A percentile compares a stretch with the other conserved stretches of the same genome.
phyloP scores from a whole-genome alignment of 2,797 vertebrate genomes.

The Hylomyscus alleni region DNA sequence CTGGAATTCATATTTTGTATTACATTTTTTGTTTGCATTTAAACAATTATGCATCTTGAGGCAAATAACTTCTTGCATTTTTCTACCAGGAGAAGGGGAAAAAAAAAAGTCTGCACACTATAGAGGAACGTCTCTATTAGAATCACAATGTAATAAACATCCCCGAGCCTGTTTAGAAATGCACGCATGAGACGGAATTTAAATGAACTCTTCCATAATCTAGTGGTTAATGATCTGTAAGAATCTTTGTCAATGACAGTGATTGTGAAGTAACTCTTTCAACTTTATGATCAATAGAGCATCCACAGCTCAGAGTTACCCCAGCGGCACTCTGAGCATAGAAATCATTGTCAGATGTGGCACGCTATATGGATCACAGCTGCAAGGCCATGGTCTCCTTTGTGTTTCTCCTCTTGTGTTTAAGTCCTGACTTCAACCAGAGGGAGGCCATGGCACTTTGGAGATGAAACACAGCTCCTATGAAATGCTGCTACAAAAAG shows the following conservation, averaged over 20 bases:
- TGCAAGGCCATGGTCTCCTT: slow-evolving; percentile 60
- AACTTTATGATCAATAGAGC: slow-evolving; percentile 87
- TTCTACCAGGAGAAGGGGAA: slow-evolving; percentile 80
- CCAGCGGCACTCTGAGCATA: slow-evolving; percentile 66
- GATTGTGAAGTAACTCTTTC: slow-evolving; percentile 87
- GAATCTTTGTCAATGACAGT: slow-evolving; percentile 88
- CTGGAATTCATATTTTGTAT: slow-evolving; percentile 80
- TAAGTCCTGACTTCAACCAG: slow-evolving; percentile 66
- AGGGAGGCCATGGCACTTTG: slow-evolving; percentile 64
- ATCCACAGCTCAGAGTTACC: slow-evolving; percentile 59
- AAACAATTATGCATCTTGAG: slow-evolving; percentile 84
- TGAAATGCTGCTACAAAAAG: slow-evolving; percentile 75
- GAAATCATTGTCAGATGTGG: slow-evolving; percentile 70
- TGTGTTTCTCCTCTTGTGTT: slow-evolving; percentile 43
- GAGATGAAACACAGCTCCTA: slow-evolving; percentile 75
- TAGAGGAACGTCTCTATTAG: slow-evolving; percentile 83
- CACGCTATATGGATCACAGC: slow-evolving; percentile 49
- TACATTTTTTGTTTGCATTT: slow-evolving; percentile 83
- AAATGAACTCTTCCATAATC: slow-evolving; percentile 90
- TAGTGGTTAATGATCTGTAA: slow-evolving; percentile 89
- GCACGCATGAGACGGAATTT: slow-evolving; percentile 89
- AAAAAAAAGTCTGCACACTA: slow-evolving; percentile 80
- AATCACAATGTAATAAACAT: slow-evolving; percentile 87
- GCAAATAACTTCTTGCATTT: slow-evolving; percentile 82
- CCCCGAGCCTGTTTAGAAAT: slow-evolving; percentile 89